These are phyloP conservation scores for honey bee (Apis mellifera) DNA, from an alignment of 1,140 invertebrate genomes.

Conservation along the genomic window Amel_HAv3.1 CM009933.2:4825001-4825500, in stretches of 20 bases:
- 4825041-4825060: too few relatives aligned
- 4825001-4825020: too few relatives aligned
- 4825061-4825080: too few relatives aligned
- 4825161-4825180: slow-evolving; percentile 19
- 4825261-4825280: slow-evolving; percentile 41
- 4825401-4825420: slow-evolving; percentile 14
- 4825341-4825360: slow-evolving; percentile 43
- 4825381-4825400: slow-evolving; percentile 4
- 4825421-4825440: slow-evolving; percentile 15
- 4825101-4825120: not conserved
- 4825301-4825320: slow-evolving; percentile 30
- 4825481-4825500: too few relatives aligned
- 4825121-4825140: not conserved
- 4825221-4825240: slow-evolving; percentile 48
- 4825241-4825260: slow-evolving; percentile 46
- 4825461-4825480: too few relatives aligned
- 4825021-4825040: too few relatives aligned
- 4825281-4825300: slow-evolving; percentile 20
- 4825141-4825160: not conserved
- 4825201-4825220: slow-evolving; percentile 33
- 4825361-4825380: slow-evolving; percentile 33
- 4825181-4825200: slow-evolving; percentile 21
- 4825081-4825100: not conserved
- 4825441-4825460: too few relatives aligned
- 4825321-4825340: slow-evolving; percentile 45